Conservation (phyloP, 2,888 invertebrate genomes). For the Hemithea aestivaria region DNA sequence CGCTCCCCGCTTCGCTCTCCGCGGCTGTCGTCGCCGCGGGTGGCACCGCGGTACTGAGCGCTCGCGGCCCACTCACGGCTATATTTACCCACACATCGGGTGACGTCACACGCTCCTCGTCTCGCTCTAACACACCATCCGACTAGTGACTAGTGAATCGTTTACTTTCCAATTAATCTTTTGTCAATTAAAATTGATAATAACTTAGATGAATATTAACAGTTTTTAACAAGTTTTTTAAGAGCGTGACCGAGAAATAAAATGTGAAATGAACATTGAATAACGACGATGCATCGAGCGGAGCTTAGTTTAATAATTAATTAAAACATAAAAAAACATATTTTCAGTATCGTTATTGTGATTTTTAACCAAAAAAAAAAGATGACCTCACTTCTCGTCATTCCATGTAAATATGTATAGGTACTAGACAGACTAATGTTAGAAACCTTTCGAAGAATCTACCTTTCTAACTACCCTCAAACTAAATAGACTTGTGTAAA, state of each 20-base stretch:
- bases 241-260: slow-evolving; percentile 16
- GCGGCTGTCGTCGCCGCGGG: slow-evolving; percentile 64
- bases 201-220: slow-evolving; percentile 10
- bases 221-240: slow-evolving; percentile 6
- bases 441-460: too few species aligned
- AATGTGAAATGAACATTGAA: slow-evolving; percentile 16
- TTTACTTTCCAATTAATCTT: slow-evolving; percentile 5
- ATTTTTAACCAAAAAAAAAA: slow-evolving; percentile 74
- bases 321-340: slow-evolving; percentile 41
- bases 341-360: slow-evolving; percentile 71
- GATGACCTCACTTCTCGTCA: slow-evolving; percentile 57
- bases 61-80: slow-evolving; percentile 34
- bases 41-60: slow-evolving; percentile 70
- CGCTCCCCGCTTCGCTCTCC: slow-evolving; percentile 69
- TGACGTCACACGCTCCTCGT: slow-evolving; percentile 28
- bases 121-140: slow-evolving; percentile 28
- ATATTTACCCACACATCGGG: slow-evolving; percentile 25
- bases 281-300: slow-evolving; percentile 24
- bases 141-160: not conserved
- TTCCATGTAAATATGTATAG: slow-evolving; percentile 56
- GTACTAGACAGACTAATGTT: slow-evolving; percentile 15
- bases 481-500: too few species aligned
- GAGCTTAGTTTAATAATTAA: slow-evolving; percentile 49
- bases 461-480: not conserved
- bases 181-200: slow-evolving; percentile 28